Evolutionary conservation across 2,888 invertebrate species (phyloP).

Genomic region (Rhodophaea formosa): DNA sequence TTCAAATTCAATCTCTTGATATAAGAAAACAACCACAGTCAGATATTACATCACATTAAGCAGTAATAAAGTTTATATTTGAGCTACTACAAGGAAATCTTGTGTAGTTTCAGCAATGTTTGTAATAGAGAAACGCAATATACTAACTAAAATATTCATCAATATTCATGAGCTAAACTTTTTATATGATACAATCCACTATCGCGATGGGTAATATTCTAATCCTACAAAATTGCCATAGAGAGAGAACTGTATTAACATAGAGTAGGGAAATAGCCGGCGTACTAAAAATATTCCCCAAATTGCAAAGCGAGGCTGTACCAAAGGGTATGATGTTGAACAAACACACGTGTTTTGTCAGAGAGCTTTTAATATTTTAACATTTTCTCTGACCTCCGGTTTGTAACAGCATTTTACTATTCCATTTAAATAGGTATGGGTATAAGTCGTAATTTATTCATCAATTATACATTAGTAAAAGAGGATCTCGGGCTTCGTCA

Average conservation of each 20-base stretch:
- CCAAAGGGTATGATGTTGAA: constrained; percentile 5
- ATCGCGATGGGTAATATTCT: not conserved
- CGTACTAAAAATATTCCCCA: constrained; percentile 7
- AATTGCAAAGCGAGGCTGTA: not conserved
- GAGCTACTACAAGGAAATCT: no score
- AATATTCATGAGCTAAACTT: not conserved
- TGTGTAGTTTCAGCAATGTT: no score
- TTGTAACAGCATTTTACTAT: constrained; percentile 25
- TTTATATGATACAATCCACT: not conserved
- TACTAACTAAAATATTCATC: no score
- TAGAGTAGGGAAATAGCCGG: not conserved
- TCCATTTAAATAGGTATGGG: not conserved
- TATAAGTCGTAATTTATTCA: no score
- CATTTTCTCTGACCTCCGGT: constrained; percentile 20
- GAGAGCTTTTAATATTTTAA: constrained; percentile 15
- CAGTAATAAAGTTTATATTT: no score
- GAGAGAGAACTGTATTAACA: not conserved
- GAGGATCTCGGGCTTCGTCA: no score
- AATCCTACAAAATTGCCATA: not conserved
- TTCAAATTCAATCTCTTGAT: no score
- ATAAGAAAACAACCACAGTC: no score
- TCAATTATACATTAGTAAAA: not conserved
- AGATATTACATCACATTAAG: no score
- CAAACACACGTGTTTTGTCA: constrained; percentile 8
- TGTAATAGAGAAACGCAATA: no score